Conservation (phyloP, 1,140 invertebrate genomes). For the Pachypeltis micranthus region DNA sequence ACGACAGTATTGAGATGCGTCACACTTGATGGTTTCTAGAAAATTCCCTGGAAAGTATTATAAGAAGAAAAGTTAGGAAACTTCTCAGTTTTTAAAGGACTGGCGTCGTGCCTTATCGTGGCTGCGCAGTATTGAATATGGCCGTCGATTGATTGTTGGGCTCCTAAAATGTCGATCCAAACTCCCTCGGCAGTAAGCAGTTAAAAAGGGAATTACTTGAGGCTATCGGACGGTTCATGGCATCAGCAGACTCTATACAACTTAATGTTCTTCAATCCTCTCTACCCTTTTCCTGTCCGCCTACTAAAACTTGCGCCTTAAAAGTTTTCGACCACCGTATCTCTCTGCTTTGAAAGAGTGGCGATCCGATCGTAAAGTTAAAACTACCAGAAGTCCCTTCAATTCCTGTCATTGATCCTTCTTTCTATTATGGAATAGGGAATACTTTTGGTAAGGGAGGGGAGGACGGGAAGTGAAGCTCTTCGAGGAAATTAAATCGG, state of each 20-base stretch:
- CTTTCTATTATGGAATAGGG: background rate
- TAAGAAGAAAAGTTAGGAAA: too few relatives aligned
- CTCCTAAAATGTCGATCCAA: too few relatives aligned
- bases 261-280: background rate
- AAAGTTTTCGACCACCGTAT: background rate
- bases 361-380: background rate
- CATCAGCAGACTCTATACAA: background rate
- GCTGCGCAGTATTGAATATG: too few relatives aligned
- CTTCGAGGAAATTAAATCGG: background rate
- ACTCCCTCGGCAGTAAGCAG: background rate
- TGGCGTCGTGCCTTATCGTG: too few relatives aligned
- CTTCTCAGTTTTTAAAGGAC: too few relatives aligned
- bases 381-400: background rate
- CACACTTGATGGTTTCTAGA: too few relatives aligned
- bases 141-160: too few relatives aligned
- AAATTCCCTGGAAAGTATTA: too few relatives aligned
- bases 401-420: background rate
- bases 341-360: background rate
- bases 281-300: too few relatives aligned
- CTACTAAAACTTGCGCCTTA: background rate
- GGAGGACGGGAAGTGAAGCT: background rate
- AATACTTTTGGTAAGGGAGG: background rate
- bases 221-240: background rate
- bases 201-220: background rate
- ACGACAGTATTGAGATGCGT: too few relatives aligned